phyloP scores from a whole-genome alignment of 2,113 vertebrate genomes.

The Calcarius ornatus region DNA sequence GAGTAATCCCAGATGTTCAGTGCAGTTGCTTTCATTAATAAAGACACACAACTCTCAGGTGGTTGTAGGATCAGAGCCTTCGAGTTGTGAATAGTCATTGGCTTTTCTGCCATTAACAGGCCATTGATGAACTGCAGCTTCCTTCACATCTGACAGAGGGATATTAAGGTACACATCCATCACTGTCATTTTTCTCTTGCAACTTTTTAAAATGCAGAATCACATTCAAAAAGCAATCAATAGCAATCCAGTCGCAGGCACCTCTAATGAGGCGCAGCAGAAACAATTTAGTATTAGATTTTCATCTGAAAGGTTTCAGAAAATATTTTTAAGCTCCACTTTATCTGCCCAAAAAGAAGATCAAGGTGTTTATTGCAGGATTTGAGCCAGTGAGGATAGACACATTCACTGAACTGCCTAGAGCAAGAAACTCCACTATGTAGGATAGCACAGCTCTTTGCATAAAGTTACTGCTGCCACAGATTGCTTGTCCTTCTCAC shows the following conservation, averaged over 20 bases:
- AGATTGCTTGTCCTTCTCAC: background rate
- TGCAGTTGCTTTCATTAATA: background rate
- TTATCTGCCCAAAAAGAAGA: background rate
- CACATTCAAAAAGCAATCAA: conserved; percentile 26
- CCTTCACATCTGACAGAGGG: background rate
- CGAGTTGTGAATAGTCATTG: background rate
- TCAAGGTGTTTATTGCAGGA: background rate
- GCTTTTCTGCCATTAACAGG: conserved; percentile 11
- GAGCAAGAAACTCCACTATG: background rate
- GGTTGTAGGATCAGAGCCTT: background rate
- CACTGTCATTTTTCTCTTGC: background rate
- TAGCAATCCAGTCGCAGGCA: background rate
- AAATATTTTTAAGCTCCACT: background rate
- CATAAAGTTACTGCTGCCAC: background rate
- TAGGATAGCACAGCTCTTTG: background rate
- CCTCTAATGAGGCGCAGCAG: background rate
- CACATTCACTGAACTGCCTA: background rate
- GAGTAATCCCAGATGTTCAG: background rate
- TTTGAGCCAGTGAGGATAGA: background rate
- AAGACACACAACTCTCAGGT: background rate
- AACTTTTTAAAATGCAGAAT: conserved; percentile 30
- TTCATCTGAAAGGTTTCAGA: background rate
- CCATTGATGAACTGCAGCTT: conserved; percentile 28
- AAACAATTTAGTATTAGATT: conserved; percentile 26
- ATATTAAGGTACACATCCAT: background rate